phyloP scores from a whole-genome alignment of 2,888 invertebrate species.

The Dendrolimus pini region DNA sequence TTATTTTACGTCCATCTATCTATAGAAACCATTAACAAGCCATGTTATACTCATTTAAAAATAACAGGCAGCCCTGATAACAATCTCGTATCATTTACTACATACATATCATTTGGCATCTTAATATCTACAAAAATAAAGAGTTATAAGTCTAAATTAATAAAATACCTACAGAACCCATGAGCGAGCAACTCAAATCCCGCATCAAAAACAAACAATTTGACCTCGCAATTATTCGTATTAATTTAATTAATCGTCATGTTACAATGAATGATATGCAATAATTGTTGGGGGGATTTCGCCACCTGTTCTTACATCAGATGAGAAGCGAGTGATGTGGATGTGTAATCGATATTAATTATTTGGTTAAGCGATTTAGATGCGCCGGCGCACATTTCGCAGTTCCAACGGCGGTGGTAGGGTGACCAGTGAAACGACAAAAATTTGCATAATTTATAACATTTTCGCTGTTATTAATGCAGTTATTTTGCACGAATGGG shows the following conservation, averaged over 20 bases:
- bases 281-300: conserved; percentile 13
- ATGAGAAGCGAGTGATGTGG: conserved; percentile 10
- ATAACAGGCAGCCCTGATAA: too few relatives aligned
- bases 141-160: background rate
- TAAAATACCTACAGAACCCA: background rate
- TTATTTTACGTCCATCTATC: too few relatives aligned
- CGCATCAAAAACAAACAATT: background rate
- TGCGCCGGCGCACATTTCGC: conserved; percentile 25
- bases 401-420: background rate
- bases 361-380: conserved; percentile 35
- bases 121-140: too few relatives aligned
- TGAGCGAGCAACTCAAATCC: background rate
- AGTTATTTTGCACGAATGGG: too few relatives aligned
- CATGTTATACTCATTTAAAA: too few relatives aligned
- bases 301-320: conserved; percentile 13
- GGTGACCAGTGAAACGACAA: background rate
- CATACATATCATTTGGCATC: too few relatives aligned
- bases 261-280: conserved; percentile 10
- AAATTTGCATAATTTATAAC: too few relatives aligned
- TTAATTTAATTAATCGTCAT: conserved; percentile 23
- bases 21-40: too few relatives aligned
- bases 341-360: conserved; percentile 27
- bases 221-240: conserved; percentile 14
- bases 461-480: too few relatives aligned
- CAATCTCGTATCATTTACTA: too few relatives aligned